These are phyloP conservation scores for Baronia brevicornis DNA, from an alignment of 2,888 invertebrate species.

Conservation along the genomic window DNA sequence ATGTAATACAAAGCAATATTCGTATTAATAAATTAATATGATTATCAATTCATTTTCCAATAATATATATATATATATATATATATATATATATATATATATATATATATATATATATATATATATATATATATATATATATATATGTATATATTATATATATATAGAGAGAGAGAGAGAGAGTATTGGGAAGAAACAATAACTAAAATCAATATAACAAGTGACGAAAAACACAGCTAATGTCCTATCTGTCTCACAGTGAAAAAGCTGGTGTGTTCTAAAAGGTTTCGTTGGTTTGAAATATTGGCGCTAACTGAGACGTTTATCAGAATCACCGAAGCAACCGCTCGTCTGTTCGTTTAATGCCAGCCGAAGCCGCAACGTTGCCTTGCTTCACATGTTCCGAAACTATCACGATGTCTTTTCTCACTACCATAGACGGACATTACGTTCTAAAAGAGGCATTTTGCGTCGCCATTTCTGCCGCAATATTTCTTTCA, in stretches of 20 bases:
- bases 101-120: too few relatives aligned
- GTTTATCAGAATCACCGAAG: conserved; percentile 61
- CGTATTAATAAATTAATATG: too few relatives aligned
- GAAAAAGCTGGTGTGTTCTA: conserved; percentile 32
- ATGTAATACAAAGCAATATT: too few relatives aligned
- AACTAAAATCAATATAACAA: too few relatives aligned
- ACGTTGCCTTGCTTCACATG: conserved; percentile 35
- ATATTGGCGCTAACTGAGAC: conserved; percentile 59
- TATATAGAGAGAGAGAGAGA: too few relatives aligned
- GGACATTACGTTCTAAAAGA: conserved; percentile 49
- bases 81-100: too few relatives aligned
- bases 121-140: too few relatives aligned
- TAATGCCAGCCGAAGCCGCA: conserved; percentile 21
- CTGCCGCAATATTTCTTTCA: conserved; percentile 52
- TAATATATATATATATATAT: too few relatives aligned
- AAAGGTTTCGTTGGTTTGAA: conserved; percentile 53
- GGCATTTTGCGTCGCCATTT: conserved; percentile 46
- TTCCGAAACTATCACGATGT: conserved; percentile 42
- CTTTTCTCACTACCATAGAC: conserved; percentile 45
- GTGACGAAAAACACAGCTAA: too few relatives aligned
- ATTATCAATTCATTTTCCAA: too few relatives aligned
- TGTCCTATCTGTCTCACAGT: conserved; percentile 8
- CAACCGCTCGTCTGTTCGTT: conserved; percentile 41
- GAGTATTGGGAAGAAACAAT: too few relatives aligned
- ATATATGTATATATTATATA: too few relatives aligned